Base-by-base conservation (phyloP, 2,888 invertebrate species). In the Parnassius apollo region DNA sequence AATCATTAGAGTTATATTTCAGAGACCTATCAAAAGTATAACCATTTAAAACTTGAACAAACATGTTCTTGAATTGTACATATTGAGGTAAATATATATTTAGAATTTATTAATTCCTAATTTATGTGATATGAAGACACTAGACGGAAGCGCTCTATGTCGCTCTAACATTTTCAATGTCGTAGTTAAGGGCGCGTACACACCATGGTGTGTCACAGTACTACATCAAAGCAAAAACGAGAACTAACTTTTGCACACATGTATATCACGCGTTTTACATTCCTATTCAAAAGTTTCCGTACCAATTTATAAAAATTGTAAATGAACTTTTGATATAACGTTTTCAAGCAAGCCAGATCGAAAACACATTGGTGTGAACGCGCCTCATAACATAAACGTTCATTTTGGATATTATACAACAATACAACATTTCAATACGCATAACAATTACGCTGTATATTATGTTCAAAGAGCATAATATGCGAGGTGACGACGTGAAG, bases 1-100 rank as follows among this genome's bases (percentile, higher is more conserved):
- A 59, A 45, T 42, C 18, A 52, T 22, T 56, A 58, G 50, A 61
- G 1, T 55, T 50, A 44, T 58, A 54, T 62, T 62, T 44, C 53
- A 54, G 42, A 58, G 49, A 10, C 54, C 44, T 58, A 62, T 62
- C 59, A 63, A 63, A 61, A 57, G 57, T 58, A 65, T 58, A 61
- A 42, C 35, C 51, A 65, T 61, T 46, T 57, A 50, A 61, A 55
- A 65, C 56, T 55, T 58, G 51, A 57, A 65, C 55, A 57, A 50
- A 35, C 50, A 54, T 51, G 53, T 58, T 46, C 52, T 51, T 13
- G 42, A 49, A 55, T 61, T 61, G 48, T 51, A 61, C 25, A 55
- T 42, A 48, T 44, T 54, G 25, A 55, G 42, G n/a, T 53, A 9
- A 42, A 42, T 25, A 12, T 18, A 42, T 50, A 12, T 52, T 42